These are phyloP conservation scores for Semicossyphus pulcher DNA, from an alignment of 2,113 vertebrate genomes.

Conservation along the genomic window DNA sequence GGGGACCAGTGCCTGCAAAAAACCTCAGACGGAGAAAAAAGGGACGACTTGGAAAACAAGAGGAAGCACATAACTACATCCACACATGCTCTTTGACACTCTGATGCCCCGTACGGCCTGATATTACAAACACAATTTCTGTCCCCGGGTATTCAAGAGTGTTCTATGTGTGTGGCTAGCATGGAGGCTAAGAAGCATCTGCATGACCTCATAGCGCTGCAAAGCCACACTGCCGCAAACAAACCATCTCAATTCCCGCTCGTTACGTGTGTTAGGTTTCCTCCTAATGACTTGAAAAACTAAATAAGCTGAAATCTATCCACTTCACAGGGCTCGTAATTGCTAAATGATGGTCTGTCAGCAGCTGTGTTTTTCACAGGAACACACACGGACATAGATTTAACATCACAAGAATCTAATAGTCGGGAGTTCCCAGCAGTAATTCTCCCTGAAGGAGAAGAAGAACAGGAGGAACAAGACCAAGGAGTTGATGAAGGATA, in stretches of 20 bases:
- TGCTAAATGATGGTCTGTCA: slow-evolving; percentile 59
- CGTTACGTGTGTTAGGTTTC: slow-evolving; percentile 63
- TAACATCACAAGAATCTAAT: background rate
- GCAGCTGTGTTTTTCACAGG: background rate
- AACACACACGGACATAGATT: slow-evolving; percentile 18
- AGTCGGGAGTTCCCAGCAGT: background rate
- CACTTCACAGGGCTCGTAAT: slow-evolving; percentile 27
- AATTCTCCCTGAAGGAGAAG: background rate
- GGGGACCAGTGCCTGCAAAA: slow-evolving; percentile 34
- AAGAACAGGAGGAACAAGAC: background rate
- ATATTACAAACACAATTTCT: slow-evolving; percentile 3
- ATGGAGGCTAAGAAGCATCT: slow-evolving; percentile 2
- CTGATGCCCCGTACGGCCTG: slow-evolving; percentile 1
- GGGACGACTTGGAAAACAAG: slow-evolving; percentile 18
- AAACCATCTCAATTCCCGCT: slow-evolving; percentile 48
- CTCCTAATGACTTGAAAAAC: slow-evolving; percentile 68
- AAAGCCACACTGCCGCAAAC: slow-evolving; percentile 46
- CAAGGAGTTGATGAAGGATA: background rate
- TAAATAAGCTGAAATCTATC: slow-evolving; percentile 56
- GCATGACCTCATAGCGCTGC: slow-evolving; percentile 33
- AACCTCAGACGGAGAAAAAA: slow-evolving; percentile 20
- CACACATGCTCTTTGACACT: slow-evolving; percentile 21
- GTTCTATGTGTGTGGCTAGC: background rate
- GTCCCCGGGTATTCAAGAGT: background rate
- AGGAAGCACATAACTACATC: slow-evolving; percentile 49